These are phyloP conservation scores for Trachelipus rathkii DNA, from an alignment of 1,140 invertebrate genomes.

Conservation along the genomic window DNA sequence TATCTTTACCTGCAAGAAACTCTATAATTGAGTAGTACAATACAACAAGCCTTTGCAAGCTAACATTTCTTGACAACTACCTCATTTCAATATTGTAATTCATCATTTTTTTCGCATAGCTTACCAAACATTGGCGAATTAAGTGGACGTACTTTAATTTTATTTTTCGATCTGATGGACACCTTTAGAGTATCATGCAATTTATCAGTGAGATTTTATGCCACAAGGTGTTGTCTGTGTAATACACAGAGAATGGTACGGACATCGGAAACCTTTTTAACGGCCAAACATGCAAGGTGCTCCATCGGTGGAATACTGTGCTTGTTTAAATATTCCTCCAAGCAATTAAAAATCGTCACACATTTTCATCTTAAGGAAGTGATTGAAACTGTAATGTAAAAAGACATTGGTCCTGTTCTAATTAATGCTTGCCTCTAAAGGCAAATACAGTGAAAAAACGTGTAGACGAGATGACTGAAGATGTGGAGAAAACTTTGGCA, in stretches of 20 bases:
- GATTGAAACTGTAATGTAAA: no score
- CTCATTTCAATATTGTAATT: conserved; percentile 18
- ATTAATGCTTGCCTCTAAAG: no score
- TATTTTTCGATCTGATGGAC: conserved; percentile 22
- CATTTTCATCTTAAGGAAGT: conserved; percentile 26
- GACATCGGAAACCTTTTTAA: conserved; percentile 40
- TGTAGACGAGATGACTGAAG: no score
- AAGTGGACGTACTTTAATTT: conserved; percentile 24
- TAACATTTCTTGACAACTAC: conserved; percentile 29
- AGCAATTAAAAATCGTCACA: conserved; percentile 35
- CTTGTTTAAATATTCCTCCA: conserved; percentile 47
- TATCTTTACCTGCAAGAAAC: conserved; percentile 28
- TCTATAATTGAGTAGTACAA: conserved; percentile 23
- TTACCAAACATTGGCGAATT: conserved; percentile 10
- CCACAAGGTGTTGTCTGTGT: conserved; percentile 33
- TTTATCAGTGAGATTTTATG: conserved; percentile 26
- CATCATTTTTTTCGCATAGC: conserved; percentile 26
- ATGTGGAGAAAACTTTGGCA: no score
- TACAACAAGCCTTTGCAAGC: conserved; percentile 31
- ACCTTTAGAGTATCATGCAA: conserved; percentile 25
- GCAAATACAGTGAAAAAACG: no score
- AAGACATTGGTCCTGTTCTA: no score
- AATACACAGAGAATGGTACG: conserved; percentile 33
- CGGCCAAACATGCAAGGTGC: conserved; percentile 46
- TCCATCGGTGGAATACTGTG: conserved; percentile 48